Conservation (phyloP, 1,140 invertebrate genomes). For the Leptinotarsa texana region DNA sequence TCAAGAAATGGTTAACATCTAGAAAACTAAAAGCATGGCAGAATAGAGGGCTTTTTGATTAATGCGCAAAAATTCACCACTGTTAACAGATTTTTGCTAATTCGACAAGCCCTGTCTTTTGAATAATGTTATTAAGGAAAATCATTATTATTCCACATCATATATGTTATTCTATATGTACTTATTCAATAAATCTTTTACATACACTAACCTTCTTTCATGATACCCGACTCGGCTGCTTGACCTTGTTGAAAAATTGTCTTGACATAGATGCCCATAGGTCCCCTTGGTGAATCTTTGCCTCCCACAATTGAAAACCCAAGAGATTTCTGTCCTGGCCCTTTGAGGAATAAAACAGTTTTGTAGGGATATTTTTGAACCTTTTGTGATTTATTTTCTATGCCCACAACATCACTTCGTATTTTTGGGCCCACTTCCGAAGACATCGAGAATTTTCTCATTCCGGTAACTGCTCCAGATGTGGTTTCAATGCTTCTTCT, state of each 20-base stretch:
- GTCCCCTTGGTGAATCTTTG: constrained; percentile 72
- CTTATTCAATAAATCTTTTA: no score
- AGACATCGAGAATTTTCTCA: constrained; percentile 47
- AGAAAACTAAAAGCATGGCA: no score
- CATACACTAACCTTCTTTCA: constrained; percentile 61
- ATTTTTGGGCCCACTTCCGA: constrained; percentile 1
- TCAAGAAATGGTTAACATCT: no score
- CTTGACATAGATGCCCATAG: constrained; percentile 81
- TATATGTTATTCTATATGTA: no score
- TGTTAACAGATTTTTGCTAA: no score
- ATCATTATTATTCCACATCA: no score
- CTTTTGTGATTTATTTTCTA: constrained; percentile 8
- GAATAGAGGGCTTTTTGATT: no score
- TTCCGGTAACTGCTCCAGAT: constrained; percentile 35
- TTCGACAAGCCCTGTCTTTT: no score
- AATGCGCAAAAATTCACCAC: no score
- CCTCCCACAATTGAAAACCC: constrained; percentile 84
- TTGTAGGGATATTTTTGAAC: constrained; percentile 25
- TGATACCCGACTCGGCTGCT: constrained; percentile 68
- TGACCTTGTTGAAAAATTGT: constrained; percentile 79
- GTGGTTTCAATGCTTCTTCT: background rate
- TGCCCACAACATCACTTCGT: background rate
- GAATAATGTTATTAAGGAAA: no score
- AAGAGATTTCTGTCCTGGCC: constrained; percentile 71
- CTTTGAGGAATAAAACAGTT: constrained; percentile 68